Conservation (phyloP, 1,140 invertebrate genomes). For the Ridgeia piscesae region DNA sequence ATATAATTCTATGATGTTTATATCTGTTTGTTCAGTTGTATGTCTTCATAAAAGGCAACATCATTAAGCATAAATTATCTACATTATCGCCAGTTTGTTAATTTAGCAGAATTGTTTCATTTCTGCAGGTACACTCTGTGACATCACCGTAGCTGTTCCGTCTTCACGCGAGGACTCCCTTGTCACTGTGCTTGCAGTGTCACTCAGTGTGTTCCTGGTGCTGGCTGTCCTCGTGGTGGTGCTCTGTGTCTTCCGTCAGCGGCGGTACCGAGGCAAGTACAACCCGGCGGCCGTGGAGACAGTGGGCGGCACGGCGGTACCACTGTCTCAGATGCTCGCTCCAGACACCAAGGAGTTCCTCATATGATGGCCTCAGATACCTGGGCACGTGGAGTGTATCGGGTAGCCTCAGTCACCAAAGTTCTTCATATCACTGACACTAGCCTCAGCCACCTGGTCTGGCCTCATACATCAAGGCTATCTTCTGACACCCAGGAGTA, state of each 20-base stretch:
- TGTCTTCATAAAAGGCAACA: no score
- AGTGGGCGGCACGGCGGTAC: background rate
- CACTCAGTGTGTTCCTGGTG: background rate
- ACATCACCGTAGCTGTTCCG: background rate
- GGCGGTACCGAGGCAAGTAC: constrained; percentile 10
- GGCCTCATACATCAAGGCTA: background rate
- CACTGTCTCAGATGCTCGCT: constrained; percentile 2
- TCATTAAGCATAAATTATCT: no score
- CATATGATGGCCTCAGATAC: background rate
- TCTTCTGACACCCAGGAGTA: no score
- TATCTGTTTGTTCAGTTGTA: no score
- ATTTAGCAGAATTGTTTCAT: constrained; percentile 8
- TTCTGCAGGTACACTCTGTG: background rate
- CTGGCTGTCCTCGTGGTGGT: background rate
- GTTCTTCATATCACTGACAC: background rate
- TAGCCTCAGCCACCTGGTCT: background rate
- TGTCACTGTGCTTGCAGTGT: background rate
- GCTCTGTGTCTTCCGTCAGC: background rate
- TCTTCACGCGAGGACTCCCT: background rate
- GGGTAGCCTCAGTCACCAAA: background rate
- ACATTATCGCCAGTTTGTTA: no score
- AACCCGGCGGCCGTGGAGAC: background rate
- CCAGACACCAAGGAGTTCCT: constrained; percentile 15
- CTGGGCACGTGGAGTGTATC: background rate
- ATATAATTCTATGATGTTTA: no score